Evolutionary conservation across 2,113 vertebrate species (phyloP), one percentile per base, ranked within the genome.

Genomic region (Chaetorhynchus papuensis): DNA sequence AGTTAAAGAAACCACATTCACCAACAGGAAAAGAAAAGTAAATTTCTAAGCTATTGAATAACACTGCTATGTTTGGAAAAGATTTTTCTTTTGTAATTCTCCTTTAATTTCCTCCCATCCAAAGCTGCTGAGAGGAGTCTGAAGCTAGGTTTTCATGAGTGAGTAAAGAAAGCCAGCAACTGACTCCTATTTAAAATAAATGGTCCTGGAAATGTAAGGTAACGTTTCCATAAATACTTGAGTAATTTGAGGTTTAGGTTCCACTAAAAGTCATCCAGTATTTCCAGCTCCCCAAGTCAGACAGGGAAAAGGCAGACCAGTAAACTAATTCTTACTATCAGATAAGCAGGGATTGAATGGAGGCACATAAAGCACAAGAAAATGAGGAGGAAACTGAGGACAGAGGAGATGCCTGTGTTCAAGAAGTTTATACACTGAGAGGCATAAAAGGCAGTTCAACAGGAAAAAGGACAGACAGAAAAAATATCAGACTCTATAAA

Each of bases 31-130:
- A 87, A 92, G 75, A 82, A 56, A 91, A 95, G 89, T 95, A 53
- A 81, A 88, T 96, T 90, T 96, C 88, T 92, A 78, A 95, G 85
- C 85, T 95, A 94, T 93, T 96, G 90, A 95, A 94, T 90, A 95
- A 87, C 90, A 63, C 37, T 93, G 90, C 88, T 96, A 28, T 93
- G 92, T 91, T 96, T 96, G 92, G 90, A 96, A 96, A 95, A 54
- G 71, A 86, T 92, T 91, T 92, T 88, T 83, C 92, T 92, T 88
- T 93, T 92, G 82, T 93, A 90, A 92, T 95, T 94, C 71, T 60
- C 37, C 71, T 92, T 96, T 96, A 89, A 96, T 96, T 93, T 96
- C 90, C 93, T 96, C 79, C 41, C 76, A 75, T 92, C 71, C 72
- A 81, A 60, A 80, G 77, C 85, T 93, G 79, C 75, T 93, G 39